A percentile compares a stretch with the other conserved stretches of the same genome.
These are phyloP conservation scores for Nestor notabilis DNA, from an alignment of 2,113 vertebrate genomes.

Conservation along the genomic window DNA sequence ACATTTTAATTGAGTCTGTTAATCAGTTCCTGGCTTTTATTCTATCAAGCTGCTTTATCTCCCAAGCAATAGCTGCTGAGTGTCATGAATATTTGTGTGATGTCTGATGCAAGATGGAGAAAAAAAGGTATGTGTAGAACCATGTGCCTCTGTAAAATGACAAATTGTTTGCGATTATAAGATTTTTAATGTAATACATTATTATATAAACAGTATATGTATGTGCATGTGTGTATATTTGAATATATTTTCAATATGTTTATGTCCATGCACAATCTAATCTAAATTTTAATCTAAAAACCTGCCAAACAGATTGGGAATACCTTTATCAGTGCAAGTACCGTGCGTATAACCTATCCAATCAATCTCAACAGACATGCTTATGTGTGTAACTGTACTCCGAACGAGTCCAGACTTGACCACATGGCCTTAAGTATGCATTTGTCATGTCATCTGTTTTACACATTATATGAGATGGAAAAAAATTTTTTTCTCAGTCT, in stretches of 20 bases:
- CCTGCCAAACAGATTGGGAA: neutral
- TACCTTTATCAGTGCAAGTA: neutral
- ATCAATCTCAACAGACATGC: neutral
- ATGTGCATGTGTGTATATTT: neutral
- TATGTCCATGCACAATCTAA: neutral
- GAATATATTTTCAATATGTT: neutral
- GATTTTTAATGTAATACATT: neutral
- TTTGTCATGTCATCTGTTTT: neutral
- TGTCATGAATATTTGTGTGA: neutral
- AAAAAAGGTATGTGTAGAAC: neutral
- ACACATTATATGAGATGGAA: neutral
- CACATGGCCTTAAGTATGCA: neutral
- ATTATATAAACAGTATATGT: neutral
- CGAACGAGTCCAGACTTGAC: neutral
- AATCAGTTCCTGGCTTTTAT: neutral
- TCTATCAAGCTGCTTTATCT: neutral
- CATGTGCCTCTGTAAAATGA: neutral
- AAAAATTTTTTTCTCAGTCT: neutral
- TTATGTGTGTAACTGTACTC: neutral
- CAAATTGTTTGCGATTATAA: neutral
- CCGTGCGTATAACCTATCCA: rapidly evolving
- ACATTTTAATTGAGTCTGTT: constrained; percentile 14
- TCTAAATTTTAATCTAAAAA: neutral
- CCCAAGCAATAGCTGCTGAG: neutral
- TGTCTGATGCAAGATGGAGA: neutral